These are phyloP conservation scores for Pollachius pollachius DNA, from an alignment of 2,113 vertebrate genomes.

Conservation along the genomic window DNA sequence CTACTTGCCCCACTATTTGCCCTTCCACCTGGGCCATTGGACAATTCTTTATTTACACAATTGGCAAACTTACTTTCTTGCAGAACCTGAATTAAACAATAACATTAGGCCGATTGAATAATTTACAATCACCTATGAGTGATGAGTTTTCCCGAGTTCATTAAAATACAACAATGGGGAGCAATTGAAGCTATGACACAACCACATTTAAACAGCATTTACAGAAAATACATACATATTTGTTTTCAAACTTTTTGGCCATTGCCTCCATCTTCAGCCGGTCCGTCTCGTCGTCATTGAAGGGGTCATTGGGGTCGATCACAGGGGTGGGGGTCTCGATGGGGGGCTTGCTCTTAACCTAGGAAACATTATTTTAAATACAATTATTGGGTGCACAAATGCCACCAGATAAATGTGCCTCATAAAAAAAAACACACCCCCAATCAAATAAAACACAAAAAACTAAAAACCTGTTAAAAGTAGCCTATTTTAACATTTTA, in stretches of 20 bases:
- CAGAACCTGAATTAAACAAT: no score
- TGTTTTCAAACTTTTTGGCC: constrained; percentile 83
- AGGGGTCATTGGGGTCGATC: constrained; percentile 74
- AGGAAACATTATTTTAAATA: constrained; percentile 18
- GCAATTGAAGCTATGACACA: no score
- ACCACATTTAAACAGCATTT: neutral
- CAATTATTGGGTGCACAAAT: neutral
- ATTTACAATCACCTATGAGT: no score
- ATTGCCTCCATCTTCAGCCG: constrained; percentile 79
- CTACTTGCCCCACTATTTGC: no score
- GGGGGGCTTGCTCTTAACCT: constrained; percentile 56
- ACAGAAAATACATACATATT: constrained; percentile 81
- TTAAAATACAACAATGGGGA: no score
- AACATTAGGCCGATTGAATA: no score
- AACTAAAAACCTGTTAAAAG: neutral
- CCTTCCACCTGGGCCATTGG: no score
- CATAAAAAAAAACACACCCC: neutral
- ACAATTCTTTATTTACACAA: no score
- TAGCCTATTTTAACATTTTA: no score
- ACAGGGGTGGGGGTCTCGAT: constrained; percentile 1
- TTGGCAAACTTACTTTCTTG: no score
- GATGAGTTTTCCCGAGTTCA: no score
- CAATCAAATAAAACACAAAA: neutral
- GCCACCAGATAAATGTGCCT: no score
- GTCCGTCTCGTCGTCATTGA: constrained; percentile 83